phyloP scores from a whole-genome alignment of 2,113 vertebrate species.

The Sander lucioperca region DNA sequence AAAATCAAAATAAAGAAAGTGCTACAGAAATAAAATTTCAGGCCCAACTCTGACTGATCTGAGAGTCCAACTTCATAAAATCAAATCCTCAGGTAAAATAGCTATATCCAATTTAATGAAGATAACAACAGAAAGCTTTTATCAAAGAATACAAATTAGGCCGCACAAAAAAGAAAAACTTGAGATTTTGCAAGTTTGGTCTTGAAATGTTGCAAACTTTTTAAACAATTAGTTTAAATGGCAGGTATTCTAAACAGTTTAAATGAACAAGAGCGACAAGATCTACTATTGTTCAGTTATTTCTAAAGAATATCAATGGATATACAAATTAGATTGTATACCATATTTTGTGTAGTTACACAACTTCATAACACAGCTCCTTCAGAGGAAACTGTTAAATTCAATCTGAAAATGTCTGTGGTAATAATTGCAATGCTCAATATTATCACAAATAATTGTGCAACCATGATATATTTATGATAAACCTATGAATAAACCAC shows the following conservation, averaged over 20 bases:
- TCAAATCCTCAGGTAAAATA: conserved; percentile 48
- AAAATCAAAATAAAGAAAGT: conserved; percentile 59
- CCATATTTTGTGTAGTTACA: background rate
- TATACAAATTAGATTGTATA: background rate
- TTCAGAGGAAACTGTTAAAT: background rate
- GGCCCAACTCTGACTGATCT: conserved; percentile 63
- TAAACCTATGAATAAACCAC: background rate
- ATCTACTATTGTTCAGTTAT: background rate
- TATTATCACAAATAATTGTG: conserved; percentile 30
- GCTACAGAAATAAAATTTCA: conserved; percentile 63
- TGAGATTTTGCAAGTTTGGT: background rate
- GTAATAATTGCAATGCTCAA: background rate
- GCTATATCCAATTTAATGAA: conserved; percentile 49
- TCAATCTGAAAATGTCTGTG: background rate
- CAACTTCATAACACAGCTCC: background rate
- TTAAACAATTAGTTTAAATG: background rate
- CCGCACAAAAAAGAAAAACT: conserved; percentile 13
- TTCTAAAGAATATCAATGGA: background rate
- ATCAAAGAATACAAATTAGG: background rate
- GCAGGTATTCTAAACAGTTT: background rate
- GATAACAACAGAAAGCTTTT: conserved; percentile 41
- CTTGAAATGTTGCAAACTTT: background rate
- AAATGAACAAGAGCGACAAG: background rate
- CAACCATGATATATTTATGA: conserved; percentile 13
- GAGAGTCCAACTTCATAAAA: conserved; percentile 43